Conservation (phyloP, 2,797 vertebrate genomes). For the Florisuga fusca region DNA sequence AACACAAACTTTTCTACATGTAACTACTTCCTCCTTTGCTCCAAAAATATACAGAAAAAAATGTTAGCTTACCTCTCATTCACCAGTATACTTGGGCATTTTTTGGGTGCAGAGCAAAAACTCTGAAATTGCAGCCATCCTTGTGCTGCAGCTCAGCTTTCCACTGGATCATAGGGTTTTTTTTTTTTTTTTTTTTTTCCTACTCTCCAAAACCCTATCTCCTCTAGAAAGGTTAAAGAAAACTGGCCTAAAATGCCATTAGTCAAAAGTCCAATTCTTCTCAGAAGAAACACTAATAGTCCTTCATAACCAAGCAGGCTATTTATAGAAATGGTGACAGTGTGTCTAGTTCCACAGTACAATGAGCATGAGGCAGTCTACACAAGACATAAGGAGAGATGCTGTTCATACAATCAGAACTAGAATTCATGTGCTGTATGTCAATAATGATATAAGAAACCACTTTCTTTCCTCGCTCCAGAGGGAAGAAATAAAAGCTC, state of each 20-base stretch:
- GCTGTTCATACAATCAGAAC: constrained; percentile 40
- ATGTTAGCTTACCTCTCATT: neutral
- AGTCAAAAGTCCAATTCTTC: constrained; percentile 21
- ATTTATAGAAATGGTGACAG: constrained; percentile 61
- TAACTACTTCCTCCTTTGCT: neutral
- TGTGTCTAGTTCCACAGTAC: constrained; percentile 26
- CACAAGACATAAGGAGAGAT: neutral
- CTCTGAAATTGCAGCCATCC: neutral
- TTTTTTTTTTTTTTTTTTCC: neutral
- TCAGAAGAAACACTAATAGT: neutral
- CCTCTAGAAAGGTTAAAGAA: neutral
- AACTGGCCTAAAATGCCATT: constrained; percentile 5
- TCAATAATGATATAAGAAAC: neutral
- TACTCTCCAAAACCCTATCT: neutral
- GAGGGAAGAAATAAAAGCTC: neutral
- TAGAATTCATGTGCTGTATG: neutral
- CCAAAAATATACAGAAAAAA: neutral
- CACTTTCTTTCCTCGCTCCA: neutral
- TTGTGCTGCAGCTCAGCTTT: neutral
- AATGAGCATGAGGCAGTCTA: constrained; percentile 26
- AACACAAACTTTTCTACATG: neutral
- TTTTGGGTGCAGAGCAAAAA: neutral
- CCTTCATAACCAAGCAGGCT: constrained; percentile 44
- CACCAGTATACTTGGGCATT: neutral
- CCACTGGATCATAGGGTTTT: neutral